A percentile compares a stretch with the other conserved stretches of the same genome.
Conservation (phyloP, 1,140 invertebrate species). For the Bombus pyrosoma region DNA sequence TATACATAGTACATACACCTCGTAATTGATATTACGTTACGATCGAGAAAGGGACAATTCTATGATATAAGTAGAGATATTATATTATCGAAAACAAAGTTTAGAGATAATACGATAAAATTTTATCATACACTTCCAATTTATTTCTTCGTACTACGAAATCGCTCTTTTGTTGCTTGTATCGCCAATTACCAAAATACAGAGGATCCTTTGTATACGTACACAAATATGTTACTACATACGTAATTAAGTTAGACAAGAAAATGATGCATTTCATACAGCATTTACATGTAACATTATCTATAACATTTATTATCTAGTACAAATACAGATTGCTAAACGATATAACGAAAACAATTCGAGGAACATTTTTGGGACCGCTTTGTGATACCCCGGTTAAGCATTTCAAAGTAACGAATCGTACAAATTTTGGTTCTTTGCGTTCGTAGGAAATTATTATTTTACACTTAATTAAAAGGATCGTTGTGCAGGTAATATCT, state of each 20-base stretch:
- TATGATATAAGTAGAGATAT: no score
- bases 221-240: not conserved
- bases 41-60: no score
- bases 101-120: no score
- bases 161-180: not conserved
- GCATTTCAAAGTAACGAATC: constrained; percentile 80
- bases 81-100: no score
- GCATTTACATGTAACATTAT: not conserved
- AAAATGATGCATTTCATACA: not conserved
- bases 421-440: not conserved
- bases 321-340: constrained; percentile 88
- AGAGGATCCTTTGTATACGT: no score
- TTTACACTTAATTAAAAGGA: not conserved
- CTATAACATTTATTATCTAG: constrained; percentile 61
- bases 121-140: no score
- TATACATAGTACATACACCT: no score
- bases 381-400: constrained; percentile 85
- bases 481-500: constrained; percentile 67
- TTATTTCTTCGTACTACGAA: not conserved
- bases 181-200: no score
- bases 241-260: not conserved
- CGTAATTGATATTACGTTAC: not conserved
- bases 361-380: constrained; percentile 86
- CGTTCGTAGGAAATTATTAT: not conserved
- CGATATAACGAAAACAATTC: constrained; percentile 84